Evolutionary conservation across 2,888 invertebrate species (phyloP), one percentile per base, ranked within the genome.

Genomic region (Zele albiditarsus): DNA sequence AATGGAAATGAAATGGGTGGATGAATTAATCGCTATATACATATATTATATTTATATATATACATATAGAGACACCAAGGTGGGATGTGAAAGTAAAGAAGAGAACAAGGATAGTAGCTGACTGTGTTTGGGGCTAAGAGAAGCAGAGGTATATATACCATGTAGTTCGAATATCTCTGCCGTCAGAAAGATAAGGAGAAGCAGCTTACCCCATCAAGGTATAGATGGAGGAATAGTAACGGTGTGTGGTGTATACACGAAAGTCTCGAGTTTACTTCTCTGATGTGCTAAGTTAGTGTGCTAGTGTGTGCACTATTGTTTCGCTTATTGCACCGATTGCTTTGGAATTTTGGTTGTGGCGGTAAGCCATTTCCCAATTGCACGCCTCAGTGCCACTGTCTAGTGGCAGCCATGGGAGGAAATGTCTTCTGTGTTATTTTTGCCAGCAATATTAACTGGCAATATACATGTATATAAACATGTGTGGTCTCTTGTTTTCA

Each of bases 311-410:
- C 80, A 82, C 85, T 82, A 83, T 84, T 84, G 82, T 85, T 83
- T 82, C 80, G 80, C 81, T 83, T 83, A 84, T 82, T 83, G 82
- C 82, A 76, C 79, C 80, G 80, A 83, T 83, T 80, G 80, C 82
- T 82, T 81, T 81, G 80, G 79, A 84, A 83, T 83, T 84, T 66
- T 20, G 70, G 70, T 68, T 31, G 69, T 25, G 25, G 69, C 49
- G 27, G 27, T 53, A 42, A 71, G 62, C 62, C 20, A 31, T 33
- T 58, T 69, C 25, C 25, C 42, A 33, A 58, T 58, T 57, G 27
- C 16, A 58, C 23, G 20, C 6, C 25, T 42, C 23, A 14, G 46
- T 58, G 69, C 25, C 38, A 3, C 3, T 31, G 10, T 58, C n/a
- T 33, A 20, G 4, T 16, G 8, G 33, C 10, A 33, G n/a, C 0